phyloP scores from a whole-genome alignment of 2,888 invertebrate genomes.

The Ophion ventricosus region DNA sequence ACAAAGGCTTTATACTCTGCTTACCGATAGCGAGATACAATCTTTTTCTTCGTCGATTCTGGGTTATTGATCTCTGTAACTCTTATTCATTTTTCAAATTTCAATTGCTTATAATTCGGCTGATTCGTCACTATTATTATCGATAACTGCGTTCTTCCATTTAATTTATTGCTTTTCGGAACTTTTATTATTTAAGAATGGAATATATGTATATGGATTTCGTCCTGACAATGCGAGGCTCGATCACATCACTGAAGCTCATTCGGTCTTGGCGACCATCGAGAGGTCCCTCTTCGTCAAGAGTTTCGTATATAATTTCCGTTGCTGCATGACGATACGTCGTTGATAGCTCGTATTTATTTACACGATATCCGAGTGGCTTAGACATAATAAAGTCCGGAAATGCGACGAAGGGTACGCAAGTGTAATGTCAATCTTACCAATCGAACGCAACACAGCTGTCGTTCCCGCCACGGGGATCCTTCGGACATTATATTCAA shows the following conservation, averaged over 20 bases:
- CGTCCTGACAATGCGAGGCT: conserved; percentile 54
- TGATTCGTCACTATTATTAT: background rate
- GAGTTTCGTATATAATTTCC: conserved; percentile 33
- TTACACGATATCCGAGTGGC: conserved; percentile 74
- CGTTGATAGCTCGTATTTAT: conserved; percentile 78
- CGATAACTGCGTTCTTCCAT: background rate
- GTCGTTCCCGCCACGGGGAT: background rate
- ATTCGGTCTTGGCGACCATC: conserved; percentile 42
- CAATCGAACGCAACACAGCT: background rate
- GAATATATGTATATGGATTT: conserved; percentile 24
- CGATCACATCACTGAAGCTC: conserved; percentile 57
- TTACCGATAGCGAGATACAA: conserved; percentile 77
- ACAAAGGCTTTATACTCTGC: conserved; percentile 79
- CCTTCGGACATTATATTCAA: background rate
- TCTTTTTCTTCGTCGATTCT: conserved; percentile 33
- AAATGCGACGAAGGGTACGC: conserved; percentile 76
- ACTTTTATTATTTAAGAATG: background rate
- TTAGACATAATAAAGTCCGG: conserved; percentile 80
- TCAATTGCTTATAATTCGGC: background rate
- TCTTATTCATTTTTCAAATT: too few relatives aligned
- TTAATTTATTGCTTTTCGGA: background rate
- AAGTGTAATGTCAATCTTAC: conserved; percentile 31
- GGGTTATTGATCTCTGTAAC: background rate
- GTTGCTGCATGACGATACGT: conserved; percentile 70
- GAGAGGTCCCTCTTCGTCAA: conserved; percentile 55